Evolutionary conservation across 2,888 invertebrate species (phyloP), one percentile per base, ranked within the genome.

Genomic region (Caenorhabditis sp.): DNA sequence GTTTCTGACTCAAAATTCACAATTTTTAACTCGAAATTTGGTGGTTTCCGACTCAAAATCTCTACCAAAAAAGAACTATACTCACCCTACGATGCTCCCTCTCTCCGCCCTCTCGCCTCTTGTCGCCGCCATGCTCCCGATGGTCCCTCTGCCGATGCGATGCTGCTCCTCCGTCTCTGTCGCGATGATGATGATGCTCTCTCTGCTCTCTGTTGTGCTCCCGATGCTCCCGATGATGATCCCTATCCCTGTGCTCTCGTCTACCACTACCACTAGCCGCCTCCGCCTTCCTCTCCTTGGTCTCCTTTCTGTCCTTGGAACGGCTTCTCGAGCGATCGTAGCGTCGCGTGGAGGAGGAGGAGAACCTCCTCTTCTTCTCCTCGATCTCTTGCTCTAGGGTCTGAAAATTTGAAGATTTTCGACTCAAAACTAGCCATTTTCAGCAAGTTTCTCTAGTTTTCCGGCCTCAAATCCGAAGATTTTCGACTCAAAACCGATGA

Each of bases 321-420:
- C 72, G 59, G 49, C 72, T 72, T 49, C 72, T 72, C 4, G 72
- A 72, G 4, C 66, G 61, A 22, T 63, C 63, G 12, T 51, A 51
- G 49, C 54, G 49, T 38, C 54, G n/a, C n/a, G n/a, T 28, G 6
- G 63, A 35, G 10, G 16, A 24, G 1, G 44, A 10, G 12, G 69
- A 10, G 8, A 59, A 3, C 47, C 70, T 51, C 35, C 54, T 24
- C 24, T 72, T 68, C 1, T 26, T n/a, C 44, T 72, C 76, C 58
- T 82, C 66, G 12, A 68, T 31, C 12, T 77, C 77, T 26, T 24
- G 7, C 24, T 80, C 70, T n/a, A 80, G n/a, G 6, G 38, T 10
- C 38, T 38, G 12, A 10, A 38, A 38, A 38, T 10, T 38, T 6
- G 31, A 35, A 8, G 31, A 6, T 6, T 35, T 35, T 35, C 8